phyloP scores from a whole-genome alignment of 2,113 vertebrate species.

The Nibea coibor region DNA sequence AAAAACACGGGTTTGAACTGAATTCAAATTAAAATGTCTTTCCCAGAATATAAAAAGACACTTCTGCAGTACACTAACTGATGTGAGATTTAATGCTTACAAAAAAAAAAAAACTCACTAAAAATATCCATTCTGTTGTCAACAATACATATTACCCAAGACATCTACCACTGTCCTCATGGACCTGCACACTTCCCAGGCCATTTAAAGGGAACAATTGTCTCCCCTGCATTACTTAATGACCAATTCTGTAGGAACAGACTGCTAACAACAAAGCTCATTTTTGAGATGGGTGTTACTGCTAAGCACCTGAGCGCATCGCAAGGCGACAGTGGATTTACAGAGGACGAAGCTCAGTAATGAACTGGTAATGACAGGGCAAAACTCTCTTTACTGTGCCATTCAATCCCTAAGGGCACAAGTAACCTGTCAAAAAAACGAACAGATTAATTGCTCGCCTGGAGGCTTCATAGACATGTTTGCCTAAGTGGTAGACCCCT shows the following conservation, averaged over 20 bases:
- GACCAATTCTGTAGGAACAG: conserved; percentile 42
- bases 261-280: conserved; percentile 41
- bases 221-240: conserved; percentile 44
- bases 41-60: neutral
- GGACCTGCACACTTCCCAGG: conserved; percentile 17
- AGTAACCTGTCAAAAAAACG: conserved; percentile 43
- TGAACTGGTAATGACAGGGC: conserved; percentile 41
- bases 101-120: conserved; percentile 17
- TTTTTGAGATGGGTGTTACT: conserved; percentile 34
- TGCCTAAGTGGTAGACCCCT: conserved; percentile 26
- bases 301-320: conserved; percentile 33
- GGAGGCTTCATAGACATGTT: conserved; percentile 57
- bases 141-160: conserved; percentile 18
- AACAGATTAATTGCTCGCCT: conserved; percentile 69
- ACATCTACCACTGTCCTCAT: conserved; percentile 12
- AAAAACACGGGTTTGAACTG: conserved; percentile 10
- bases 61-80: conserved; percentile 5
- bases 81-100: neutral
- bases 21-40: conserved; percentile 6
- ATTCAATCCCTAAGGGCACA: conserved; percentile 40
- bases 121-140: conserved; percentile 35
- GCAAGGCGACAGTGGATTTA: conserved; percentile 23
- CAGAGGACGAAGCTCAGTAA: conserved; percentile 48
- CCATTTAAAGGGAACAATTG: conserved; percentile 43
- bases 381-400: conserved; percentile 39